A percentile compares a stretch with the other conserved stretches of the same genome.
These are phyloP conservation scores for Catocala sponsa DNA, from an alignment of 2,888 invertebrate genomes.

Conservation along the genomic window DNA sequence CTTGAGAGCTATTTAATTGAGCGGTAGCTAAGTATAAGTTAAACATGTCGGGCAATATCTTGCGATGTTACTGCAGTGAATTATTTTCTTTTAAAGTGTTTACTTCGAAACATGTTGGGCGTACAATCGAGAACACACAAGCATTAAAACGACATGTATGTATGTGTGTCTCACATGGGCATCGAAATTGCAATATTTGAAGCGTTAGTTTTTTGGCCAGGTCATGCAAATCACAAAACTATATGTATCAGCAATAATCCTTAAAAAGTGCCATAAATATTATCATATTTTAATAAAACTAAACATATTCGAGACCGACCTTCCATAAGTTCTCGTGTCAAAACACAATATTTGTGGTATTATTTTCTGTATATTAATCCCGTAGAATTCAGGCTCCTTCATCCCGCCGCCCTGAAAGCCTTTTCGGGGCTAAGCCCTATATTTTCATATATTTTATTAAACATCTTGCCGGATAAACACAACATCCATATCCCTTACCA, in stretches of 20 bases:
- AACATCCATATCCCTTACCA: slow-evolving; percentile 51
- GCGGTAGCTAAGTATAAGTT: too few relatives aligned
- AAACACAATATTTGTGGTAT: slow-evolving; percentile 2
- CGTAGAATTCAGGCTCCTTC: slow-evolving; percentile 27
- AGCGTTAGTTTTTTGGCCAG: too few relatives aligned
- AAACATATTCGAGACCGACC: background rate
- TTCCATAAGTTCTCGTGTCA: slow-evolving; percentile 4
- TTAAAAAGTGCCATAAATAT: background rate
- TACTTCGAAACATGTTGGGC: too few relatives aligned
- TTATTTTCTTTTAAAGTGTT: too few relatives aligned
- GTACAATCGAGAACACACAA: too few relatives aligned
- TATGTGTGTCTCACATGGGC: too few relatives aligned
- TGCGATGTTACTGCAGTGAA: too few relatives aligned
- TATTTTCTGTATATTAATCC: slow-evolving; percentile 14
- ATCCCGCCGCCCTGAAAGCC: slow-evolving; percentile 38
- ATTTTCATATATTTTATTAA: slow-evolving; percentile 57
- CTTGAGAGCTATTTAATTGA: too few relatives aligned
- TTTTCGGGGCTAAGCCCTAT: slow-evolving; percentile 39
- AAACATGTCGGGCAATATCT: too few relatives aligned
- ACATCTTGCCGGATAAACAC: slow-evolving; percentile 54
- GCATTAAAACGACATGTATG: too few relatives aligned
- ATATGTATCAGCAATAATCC: background rate
- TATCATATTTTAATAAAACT: slow-evolving; percentile 7
- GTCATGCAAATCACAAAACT: too few relatives aligned
- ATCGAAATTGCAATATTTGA: too few relatives aligned